Evolutionary conservation across 2,797 vertebrate species (phyloP).

Genomic region (Astyanax mexicanus): DNA sequence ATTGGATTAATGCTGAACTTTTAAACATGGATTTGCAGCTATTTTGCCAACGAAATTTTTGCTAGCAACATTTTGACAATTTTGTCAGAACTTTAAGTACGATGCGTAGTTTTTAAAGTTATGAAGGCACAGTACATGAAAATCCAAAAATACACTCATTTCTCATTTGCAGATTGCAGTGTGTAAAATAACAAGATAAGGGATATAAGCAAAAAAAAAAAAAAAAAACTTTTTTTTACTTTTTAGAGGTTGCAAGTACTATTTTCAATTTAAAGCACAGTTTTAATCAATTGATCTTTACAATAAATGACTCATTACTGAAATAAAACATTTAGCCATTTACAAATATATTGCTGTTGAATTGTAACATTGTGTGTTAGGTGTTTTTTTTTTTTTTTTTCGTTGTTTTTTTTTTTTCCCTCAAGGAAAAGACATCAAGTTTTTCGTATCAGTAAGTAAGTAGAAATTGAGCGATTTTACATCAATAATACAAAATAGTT

Average conservation of each 20-base stretch:
- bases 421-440: constrained; percentile 71
- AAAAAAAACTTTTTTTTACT: constrained; percentile 56
- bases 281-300: constrained; percentile 79
- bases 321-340: constrained; percentile 84
- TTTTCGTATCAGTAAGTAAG: constrained; percentile 76
- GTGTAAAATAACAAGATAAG: constrained; percentile 73
- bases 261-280: constrained; percentile 76
- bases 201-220: constrained; percentile 26
- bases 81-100: constrained; percentile 75
- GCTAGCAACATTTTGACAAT: too few species aligned
- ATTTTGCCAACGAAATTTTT: constrained; percentile 71
- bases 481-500: constrained; percentile 81
- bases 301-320: constrained; percentile 75
- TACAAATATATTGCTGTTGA: constrained; percentile 89
- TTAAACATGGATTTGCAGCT: constrained; percentile 53
- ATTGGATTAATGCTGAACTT: too few species aligned
- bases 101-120: constrained; percentile 80
- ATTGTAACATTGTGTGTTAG: constrained; percentile 73
- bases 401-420: constrained; percentile 7
- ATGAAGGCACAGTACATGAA: constrained; percentile 97
- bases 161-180: constrained; percentile 62
- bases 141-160: constrained; percentile 88
- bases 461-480: constrained; percentile 81
- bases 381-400: constrained; percentile 73
- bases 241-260: constrained; percentile 69